Evolutionary conservation across 2,888 invertebrate species (phyloP).

Genomic region (Beris chalybata): DNA sequence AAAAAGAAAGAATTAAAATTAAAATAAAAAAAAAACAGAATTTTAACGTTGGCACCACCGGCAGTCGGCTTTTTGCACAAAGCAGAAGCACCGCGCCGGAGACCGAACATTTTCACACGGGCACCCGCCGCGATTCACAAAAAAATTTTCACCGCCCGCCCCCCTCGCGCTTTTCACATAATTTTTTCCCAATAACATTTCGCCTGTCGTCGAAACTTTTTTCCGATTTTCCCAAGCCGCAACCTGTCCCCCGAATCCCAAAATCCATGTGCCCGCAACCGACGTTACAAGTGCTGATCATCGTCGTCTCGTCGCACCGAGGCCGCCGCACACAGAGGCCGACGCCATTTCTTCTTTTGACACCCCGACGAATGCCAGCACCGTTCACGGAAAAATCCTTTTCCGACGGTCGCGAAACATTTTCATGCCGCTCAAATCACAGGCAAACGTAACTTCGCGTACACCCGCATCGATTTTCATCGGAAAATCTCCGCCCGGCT

Average conservation of each 20-base stretch:
- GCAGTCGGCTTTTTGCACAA: conserved; percentile 30
- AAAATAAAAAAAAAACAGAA: neutral
- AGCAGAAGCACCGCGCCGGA: conserved; percentile 18
- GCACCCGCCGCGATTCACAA: neutral
- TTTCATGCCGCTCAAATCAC: neutral
- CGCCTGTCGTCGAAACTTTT: too few relatives aligned
- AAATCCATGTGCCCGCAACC: neutral
- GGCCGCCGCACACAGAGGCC: neutral
- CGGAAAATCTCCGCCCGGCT: neutral
- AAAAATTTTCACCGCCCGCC: too few relatives aligned
- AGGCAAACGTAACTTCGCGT: neutral
- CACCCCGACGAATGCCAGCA: neutral
- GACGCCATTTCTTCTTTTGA: conserved; percentile 4
- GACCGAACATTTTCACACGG: conserved; percentile 1
- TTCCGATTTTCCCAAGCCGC: too few relatives aligned
- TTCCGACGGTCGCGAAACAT: neutral
- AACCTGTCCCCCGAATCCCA: too few relatives aligned
- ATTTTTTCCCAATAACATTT: too few relatives aligned
- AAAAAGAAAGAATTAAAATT: too few relatives aligned
- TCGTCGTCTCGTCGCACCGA: neutral
- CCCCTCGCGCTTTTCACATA: neutral
- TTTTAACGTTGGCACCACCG: conserved; percentile 18
- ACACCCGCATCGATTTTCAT: neutral
- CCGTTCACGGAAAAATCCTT: too few relatives aligned
- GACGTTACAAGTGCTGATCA: neutral